These are phyloP conservation scores for Elysia crispata DNA, from an alignment of 2,888 invertebrate species.

Conservation along the genomic window DNA sequence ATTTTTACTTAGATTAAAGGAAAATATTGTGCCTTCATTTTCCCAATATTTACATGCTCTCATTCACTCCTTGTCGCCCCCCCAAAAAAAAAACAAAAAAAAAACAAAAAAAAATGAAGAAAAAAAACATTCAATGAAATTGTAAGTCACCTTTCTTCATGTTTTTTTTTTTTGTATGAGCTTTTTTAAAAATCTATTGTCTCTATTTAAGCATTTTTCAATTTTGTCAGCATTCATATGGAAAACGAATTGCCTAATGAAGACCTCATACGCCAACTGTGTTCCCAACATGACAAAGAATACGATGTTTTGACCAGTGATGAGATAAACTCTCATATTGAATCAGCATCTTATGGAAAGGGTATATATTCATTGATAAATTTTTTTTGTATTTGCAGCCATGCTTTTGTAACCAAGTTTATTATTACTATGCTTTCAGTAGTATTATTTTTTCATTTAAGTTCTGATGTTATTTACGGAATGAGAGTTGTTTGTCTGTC, in stretches of 20 bases:
- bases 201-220: background rate
- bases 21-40: too few species aligned
- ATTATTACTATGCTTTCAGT: too few species aligned
- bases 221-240: constrained; percentile 75
- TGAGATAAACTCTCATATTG: background rate
- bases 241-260: constrained; percentile 81
- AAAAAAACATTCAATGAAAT: background rate
- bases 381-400: background rate
- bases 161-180: background rate
- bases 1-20: too few species aligned
- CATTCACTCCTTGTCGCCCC: too few species aligned
- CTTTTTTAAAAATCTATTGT: background rate
- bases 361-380: background rate
- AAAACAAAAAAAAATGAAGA: too few species aligned
- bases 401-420: too few species aligned
- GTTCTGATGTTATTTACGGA: too few species aligned
- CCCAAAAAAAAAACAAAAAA: too few species aligned
- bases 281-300: constrained; percentile 83
- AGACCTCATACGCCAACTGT: constrained; percentile 86
- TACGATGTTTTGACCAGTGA: constrained; percentile 40
- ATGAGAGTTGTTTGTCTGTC: too few species aligned
- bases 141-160: background rate
- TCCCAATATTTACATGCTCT: too few species aligned
- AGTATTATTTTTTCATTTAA: too few species aligned
- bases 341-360: background rate